Evolutionary conservation across 2,797 vertebrate species (phyloP).

Genomic region (Pangasius macronema): DNA sequence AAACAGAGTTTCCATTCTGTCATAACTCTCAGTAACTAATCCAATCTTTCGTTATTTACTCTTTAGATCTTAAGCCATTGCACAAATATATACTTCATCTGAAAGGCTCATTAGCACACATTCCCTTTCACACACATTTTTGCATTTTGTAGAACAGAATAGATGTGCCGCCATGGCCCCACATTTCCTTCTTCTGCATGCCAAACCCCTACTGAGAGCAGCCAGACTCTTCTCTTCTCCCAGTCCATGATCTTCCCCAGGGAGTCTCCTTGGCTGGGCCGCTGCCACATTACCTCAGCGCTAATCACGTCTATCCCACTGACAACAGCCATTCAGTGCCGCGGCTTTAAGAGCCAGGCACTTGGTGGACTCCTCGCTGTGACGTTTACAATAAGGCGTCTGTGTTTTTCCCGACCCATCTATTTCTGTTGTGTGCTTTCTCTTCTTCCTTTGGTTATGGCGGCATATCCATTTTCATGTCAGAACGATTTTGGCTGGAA

Average conservation of each 20-base stretch:
- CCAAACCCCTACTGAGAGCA: slow-evolving; percentile 47
- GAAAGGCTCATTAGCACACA: slow-evolving; percentile 6
- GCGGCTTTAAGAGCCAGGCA: slow-evolving; percentile 74
- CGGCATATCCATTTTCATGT: slow-evolving; percentile 26
- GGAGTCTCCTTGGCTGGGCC: slow-evolving; percentile 35
- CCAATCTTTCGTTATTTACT: slow-evolving; percentile 21
- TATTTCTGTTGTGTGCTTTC: slow-evolving; percentile 18
- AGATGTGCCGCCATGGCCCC: background rate
- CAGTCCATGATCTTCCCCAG: slow-evolving; percentile 31
- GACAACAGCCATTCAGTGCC: slow-evolving; percentile 56
- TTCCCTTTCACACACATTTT: slow-evolving; percentile 15
- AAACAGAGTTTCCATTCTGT: slow-evolving; percentile 16
- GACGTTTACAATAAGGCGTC: slow-evolving; percentile 47
- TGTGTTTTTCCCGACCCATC: slow-evolving; percentile 38
- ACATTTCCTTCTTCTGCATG: slow-evolving; percentile 20
- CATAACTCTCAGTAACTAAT: slow-evolving; percentile 37
- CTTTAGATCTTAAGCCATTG: slow-evolving; percentile 24
- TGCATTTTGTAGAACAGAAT: slow-evolving; percentile 34
- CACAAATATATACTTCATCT: slow-evolving; percentile 7
- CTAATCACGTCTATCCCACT: slow-evolving; percentile 48
- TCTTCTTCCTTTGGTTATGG: slow-evolving; percentile 10
- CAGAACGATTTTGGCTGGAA: slow-evolving; percentile 18
- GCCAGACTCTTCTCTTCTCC: slow-evolving; percentile 36
- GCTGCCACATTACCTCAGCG: slow-evolving; percentile 38
- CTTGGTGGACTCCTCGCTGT: slow-evolving; percentile 66